phyloP scores from a whole-genome alignment of 1,140 invertebrate genomes.

The Cepaea nemoralis region DNA sequence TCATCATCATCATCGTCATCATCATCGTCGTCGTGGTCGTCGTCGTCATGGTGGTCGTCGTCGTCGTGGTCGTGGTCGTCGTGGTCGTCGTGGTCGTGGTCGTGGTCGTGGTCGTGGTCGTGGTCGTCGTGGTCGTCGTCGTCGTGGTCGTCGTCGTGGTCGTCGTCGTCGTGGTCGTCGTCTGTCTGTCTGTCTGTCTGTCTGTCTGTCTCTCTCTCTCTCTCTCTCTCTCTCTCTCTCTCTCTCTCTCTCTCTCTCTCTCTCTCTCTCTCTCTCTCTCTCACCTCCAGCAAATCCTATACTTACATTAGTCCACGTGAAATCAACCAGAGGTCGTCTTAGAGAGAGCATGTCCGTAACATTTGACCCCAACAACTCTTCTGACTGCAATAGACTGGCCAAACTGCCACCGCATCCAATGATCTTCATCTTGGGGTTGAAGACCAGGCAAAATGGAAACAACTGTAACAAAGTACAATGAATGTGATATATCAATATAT shows the following conservation, averaged over 20 bases:
- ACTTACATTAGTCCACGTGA: conserved; percentile 93
- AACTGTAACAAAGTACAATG: conserved; percentile 89
- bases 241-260: not conserved
- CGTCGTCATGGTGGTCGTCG: too few relatives aligned
- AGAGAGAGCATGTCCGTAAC: conserved; percentile 89
- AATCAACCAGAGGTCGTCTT: conserved; percentile 90
- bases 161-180: not conserved
- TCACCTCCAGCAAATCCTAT: too few relatives aligned
- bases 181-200: too few relatives aligned
- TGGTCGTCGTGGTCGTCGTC: not conserved
- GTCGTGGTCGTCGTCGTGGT: not conserved
- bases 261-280: too few relatives aligned
- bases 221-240: not conserved
- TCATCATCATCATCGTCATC: too few relatives aligned
- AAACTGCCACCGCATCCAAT: conserved; percentile 77
- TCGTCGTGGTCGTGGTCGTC: too few relatives aligned
- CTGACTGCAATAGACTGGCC: conserved; percentile 86
- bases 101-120: too few relatives aligned
- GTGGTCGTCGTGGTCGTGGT: too few relatives aligned
- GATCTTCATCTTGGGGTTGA: conserved; percentile 92
- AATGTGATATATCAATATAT: too few relatives aligned
- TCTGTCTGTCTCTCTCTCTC: not conserved
- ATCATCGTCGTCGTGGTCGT: too few relatives aligned
- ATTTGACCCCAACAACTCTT: conserved; percentile 81
- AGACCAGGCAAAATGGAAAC: conserved; percentile 98